phyloP scores from a whole-genome alignment of 1,140 invertebrate genomes.

The Pteromalus puparum region DNA sequence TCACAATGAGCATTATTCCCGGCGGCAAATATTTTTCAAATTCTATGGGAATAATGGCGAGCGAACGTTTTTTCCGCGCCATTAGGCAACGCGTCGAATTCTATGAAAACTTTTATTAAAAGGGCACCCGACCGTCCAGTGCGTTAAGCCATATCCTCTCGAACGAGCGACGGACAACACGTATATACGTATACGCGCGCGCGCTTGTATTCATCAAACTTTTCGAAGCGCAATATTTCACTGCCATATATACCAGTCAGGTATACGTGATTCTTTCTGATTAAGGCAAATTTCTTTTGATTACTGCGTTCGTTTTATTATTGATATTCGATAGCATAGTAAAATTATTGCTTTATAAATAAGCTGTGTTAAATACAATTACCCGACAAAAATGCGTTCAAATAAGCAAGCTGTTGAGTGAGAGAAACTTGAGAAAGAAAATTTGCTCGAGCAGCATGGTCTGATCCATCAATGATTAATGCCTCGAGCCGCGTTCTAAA shows the following conservation, averaged over 20 bases:
- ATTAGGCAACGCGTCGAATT: conserved; percentile 6
- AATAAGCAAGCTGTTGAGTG: not conserved
- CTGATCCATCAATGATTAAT: conserved; percentile 43
- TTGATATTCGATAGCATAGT: too few species aligned
- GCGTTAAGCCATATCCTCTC: not conserved
- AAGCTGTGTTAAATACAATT: too few species aligned
- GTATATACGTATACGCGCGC: not conserved
- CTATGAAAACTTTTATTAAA: conserved; percentile 20
- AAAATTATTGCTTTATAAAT: too few species aligned
- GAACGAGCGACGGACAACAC: not conserved
- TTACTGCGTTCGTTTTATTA: not conserved
- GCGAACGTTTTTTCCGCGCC: conserved; percentile 4
- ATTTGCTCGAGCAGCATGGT: not conserved
- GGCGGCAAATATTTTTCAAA: conserved; percentile 4
- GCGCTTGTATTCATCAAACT: conserved; percentile 2
- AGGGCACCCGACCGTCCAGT: not conserved
- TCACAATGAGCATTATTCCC: conserved; percentile 17
- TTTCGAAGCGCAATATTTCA: conserved; percentile 8
- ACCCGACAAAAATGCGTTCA: too few species aligned
- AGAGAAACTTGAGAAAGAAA: not conserved
- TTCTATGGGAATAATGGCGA: not conserved
- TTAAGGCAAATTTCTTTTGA: not conserved
- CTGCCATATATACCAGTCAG: too few species aligned
- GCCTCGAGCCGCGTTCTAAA: not conserved
- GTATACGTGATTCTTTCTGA: too few species aligned